Evolutionary conservation across 2,113 vertebrate species (phyloP).

Genomic region (Egretta garzetta): DNA sequence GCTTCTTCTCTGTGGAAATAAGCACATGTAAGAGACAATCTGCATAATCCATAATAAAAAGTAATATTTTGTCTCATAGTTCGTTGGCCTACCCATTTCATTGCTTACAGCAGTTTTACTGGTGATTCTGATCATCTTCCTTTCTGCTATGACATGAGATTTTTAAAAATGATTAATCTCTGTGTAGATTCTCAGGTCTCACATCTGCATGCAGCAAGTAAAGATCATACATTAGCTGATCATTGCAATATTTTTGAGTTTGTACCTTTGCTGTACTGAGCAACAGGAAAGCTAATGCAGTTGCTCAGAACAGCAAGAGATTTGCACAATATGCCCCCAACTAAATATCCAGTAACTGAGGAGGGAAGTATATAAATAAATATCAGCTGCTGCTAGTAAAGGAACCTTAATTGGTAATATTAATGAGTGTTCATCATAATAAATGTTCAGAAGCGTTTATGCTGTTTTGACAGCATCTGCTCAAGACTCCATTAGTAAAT

Average conservation of each 20-base stretch:
- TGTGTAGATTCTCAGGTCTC: neutral
- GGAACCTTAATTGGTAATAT: conserved; percentile 1
- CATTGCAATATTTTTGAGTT: neutral
- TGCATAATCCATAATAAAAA: conserved; percentile 7
- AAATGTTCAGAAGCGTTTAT: neutral
- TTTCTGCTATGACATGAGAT: neutral
- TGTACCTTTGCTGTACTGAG: neutral
- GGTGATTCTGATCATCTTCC: neutral
- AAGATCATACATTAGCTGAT: neutral
- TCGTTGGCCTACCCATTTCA: neutral
- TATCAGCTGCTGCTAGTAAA: conserved; percentile 51
- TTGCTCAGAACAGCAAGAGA: conserved; percentile 23
- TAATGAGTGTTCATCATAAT: neutral
- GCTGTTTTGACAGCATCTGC: neutral
- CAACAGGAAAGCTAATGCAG: conserved; percentile 6
- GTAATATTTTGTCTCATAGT: neutral
- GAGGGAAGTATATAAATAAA: conserved; percentile 29
- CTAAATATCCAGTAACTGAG: neutral
- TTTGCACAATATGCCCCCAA: conserved; percentile 15
- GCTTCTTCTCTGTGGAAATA: neutral
- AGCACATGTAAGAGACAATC: neutral
- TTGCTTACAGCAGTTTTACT: neutral
- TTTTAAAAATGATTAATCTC: neutral
- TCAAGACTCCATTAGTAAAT: neutral
- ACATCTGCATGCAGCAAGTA: neutral